Evolutionary conservation across 2,888 invertebrate species (phyloP).

Genomic region (Rhagium mordax): DNA sequence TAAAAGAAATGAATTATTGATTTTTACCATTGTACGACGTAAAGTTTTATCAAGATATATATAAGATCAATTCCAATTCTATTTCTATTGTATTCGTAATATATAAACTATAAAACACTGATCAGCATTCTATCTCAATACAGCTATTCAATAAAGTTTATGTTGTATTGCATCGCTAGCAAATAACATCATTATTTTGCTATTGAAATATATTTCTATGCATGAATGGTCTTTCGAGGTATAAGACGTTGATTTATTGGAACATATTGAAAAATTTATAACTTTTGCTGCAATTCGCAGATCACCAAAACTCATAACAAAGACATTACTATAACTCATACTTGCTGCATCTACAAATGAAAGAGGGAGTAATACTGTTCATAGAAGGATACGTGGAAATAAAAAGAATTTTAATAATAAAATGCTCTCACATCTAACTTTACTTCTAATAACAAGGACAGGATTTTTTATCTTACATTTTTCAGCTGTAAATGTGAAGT

Average conservation of each 20-base stretch:
- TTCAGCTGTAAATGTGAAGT: no score
- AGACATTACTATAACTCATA: background rate
- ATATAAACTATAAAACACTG: conserved; percentile 43
- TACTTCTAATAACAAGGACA: no score
- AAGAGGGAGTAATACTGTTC: no score
- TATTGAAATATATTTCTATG: conserved; percentile 31
- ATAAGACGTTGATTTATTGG: conserved; percentile 6
- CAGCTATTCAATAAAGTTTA: conserved; percentile 42
- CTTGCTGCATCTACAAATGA: background rate
- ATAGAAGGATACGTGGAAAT: no score
- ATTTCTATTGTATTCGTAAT: conserved; percentile 43
- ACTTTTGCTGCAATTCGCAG: background rate
- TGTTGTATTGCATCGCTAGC: conserved; percentile 42
- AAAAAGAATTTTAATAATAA: no score
- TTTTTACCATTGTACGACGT: conserved; percentile 37
- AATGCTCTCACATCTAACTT: no score
- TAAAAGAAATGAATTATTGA: conserved; percentile 47
- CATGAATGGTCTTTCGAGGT: conserved; percentile 7
- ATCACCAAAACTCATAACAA: background rate
- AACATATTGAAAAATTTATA: background rate
- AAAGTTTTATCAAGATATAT: conserved; percentile 39
- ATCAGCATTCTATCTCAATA: conserved; percentile 42
- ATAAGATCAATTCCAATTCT: conserved; percentile 42
- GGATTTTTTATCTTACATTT: no score
- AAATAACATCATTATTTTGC: conserved; percentile 47